Evolutionary conservation across 1,140 invertebrate species (phyloP).

Genomic region (Potamilus streckersoni): DNA sequence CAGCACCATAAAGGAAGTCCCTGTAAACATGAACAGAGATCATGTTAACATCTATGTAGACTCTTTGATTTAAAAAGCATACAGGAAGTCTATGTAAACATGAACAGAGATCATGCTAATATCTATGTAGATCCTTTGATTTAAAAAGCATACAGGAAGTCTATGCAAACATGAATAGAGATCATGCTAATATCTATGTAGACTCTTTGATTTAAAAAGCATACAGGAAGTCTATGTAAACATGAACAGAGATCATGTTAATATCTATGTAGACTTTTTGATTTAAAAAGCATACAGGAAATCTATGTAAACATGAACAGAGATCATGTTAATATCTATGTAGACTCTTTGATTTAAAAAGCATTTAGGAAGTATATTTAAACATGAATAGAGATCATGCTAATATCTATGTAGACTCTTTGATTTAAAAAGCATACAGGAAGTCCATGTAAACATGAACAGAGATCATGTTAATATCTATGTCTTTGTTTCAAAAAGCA

Average conservation of each 20-base stretch:
- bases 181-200: too few relatives aligned
- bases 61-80: conserved; percentile 25
- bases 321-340: background rate
- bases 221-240: conserved; percentile 57
- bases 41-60: too few relatives aligned
- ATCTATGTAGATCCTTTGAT: too few relatives aligned
- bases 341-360: too few relatives aligned
- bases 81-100: conserved; percentile 53
- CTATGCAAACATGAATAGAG: conserved; percentile 37
- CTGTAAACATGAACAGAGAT: conserved; percentile 35
- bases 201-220: conserved; percentile 6
- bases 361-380: conserved; percentile 58
- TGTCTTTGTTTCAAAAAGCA: conserved; percentile 10
- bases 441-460: conserved; percentile 43
- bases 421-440: conserved; percentile 44
- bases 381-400: background rate
- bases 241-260: background rate
- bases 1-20: conserved; percentile 58
- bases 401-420: too few relatives aligned
- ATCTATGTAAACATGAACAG: conserved; percentile 34
- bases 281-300: conserved; percentile 48
- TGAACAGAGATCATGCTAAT: background rate
- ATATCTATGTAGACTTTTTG: too few relatives aligned
- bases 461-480: background rate
- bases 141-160: conserved; percentile 49